Conservation (phyloP, 2,797 vertebrate species). For the Microctenopoma lineatum region DNA sequence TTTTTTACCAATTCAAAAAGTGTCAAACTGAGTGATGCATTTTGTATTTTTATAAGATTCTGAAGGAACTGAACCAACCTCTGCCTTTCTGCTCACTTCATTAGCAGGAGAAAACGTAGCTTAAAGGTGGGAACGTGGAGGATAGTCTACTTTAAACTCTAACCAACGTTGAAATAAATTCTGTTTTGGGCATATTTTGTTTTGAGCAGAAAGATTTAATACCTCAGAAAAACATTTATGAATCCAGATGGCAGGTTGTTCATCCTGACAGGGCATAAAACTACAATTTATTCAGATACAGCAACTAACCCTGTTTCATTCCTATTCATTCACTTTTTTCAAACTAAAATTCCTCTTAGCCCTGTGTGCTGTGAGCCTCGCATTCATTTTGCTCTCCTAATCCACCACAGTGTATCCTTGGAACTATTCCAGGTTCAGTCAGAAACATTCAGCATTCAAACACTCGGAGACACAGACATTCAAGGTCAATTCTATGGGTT, state of each 20-base stretch:
- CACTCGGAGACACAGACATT: conserved; percentile 41
- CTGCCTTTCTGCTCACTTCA: neutral
- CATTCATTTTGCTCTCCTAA: conserved; percentile 18
- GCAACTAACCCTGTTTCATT: conserved; percentile 25
- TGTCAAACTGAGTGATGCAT: too few species aligned
- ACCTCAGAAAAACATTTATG: neutral
- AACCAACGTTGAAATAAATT: neutral
- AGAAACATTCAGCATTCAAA: conserved; percentile 45
- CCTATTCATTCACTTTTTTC: conserved; percentile 28
- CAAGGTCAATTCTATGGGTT: conserved; percentile 58
- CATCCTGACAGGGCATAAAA: neutral
- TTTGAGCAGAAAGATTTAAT: neutral
- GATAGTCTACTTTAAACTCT: neutral
- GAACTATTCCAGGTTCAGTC: conserved; percentile 55
- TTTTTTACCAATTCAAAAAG: neutral
- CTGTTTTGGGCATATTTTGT: neutral
- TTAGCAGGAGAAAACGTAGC: neutral
- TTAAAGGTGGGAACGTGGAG: neutral
- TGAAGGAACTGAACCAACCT: neutral
- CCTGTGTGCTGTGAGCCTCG: neutral
- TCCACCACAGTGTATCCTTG: conserved; percentile 37
- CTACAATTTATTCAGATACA: conserved; percentile 24
- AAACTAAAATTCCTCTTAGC: conserved; percentile 6
- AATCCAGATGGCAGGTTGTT: neutral
- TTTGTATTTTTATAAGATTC: neutral